Conservation (phyloP, 1,140 invertebrate genomes). For the Penaeus vannamei region DNA sequence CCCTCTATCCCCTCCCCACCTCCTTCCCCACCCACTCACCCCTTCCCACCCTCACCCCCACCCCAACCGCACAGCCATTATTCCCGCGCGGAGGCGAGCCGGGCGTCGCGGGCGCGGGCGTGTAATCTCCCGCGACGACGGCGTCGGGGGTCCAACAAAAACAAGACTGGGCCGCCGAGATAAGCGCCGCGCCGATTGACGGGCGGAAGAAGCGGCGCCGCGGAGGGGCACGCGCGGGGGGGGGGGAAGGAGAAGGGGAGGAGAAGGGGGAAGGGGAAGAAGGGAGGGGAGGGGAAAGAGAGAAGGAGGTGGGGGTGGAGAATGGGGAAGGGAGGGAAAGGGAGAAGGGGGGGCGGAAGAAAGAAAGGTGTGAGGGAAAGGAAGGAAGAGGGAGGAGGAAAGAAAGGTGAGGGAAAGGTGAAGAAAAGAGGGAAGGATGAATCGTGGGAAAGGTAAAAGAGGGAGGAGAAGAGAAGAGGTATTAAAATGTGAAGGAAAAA, state of each 20-base stretch:
- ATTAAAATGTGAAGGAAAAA: too few species aligned
- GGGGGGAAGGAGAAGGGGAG: neutral
- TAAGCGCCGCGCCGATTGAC: conserved; percentile 26
- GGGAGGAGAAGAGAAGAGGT: too few species aligned
- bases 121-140: conserved; percentile 28
- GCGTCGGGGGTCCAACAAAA: neutral
- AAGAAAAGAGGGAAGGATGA: too few species aligned
- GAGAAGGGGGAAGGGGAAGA: neutral
- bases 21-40: neutral
- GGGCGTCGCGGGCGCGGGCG: neutral
- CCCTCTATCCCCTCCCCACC: too few species aligned
- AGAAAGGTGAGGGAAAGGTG: too few species aligned
- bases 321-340: neutral
- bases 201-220: neutral
- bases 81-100: too few species aligned
- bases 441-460: too few species aligned
- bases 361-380: neutral
- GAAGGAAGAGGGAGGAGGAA: neutral
- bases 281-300: neutral
- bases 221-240: neutral
- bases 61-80: neutral
- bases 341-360: neutral
- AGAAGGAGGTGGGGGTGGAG: neutral
- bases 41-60: neutral
- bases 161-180: conserved; percentile 30